These are phyloP conservation scores for Sarcophaga caerulescens DNA, from an alignment of 2,888 invertebrate genomes.

Conservation along the genomic window DNA sequence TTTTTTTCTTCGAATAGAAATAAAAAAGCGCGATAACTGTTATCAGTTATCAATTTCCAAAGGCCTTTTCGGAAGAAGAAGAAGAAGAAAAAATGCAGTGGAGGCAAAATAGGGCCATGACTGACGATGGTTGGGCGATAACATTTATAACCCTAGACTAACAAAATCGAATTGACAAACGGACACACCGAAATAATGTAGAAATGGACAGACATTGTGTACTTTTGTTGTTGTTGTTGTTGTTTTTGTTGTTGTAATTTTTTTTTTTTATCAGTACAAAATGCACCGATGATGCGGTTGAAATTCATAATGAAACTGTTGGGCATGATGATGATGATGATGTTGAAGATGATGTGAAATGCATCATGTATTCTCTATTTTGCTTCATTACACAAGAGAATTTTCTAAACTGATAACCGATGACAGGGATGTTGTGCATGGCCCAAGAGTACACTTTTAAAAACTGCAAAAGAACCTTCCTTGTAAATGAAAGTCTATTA, in stretches of 20 bases:
- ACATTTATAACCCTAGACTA: slow-evolving; percentile 55
- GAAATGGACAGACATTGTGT: slow-evolving; percentile 4
- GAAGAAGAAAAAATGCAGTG: slow-evolving; percentile 2
- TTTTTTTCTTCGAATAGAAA: neutral
- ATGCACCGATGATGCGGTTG: slow-evolving; percentile 7
- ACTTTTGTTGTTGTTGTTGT: neutral
- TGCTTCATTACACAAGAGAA: slow-evolving; percentile 50
- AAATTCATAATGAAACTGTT: neutral
- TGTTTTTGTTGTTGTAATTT: neutral
- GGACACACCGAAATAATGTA: neutral
- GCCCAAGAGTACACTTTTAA: slow-evolving; percentile 19
- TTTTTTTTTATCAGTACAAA: slow-evolving; percentile 34
- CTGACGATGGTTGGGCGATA: slow-evolving; percentile 40
- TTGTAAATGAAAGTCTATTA: neutral
- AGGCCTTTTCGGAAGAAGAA: slow-evolving; percentile 17
- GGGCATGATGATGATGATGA: neutral
- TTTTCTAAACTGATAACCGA: slow-evolving; percentile 45
- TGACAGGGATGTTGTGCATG: neutral
- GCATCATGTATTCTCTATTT: neutral
- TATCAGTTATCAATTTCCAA: slow-evolving; percentile 53
- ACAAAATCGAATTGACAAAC: slow-evolving; percentile 36
- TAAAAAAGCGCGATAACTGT: neutral
- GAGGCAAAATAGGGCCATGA: slow-evolving; percentile 18
- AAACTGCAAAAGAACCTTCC: neutral
- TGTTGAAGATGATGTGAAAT: slow-evolving; percentile 22